Percentiles rank a stretch among this genome's conserved stretches.
These are phyloP conservation scores for Drosophila multiciliata DNA, from an alignment of 2,888 invertebrate genomes.

Conservation along the genomic window DNA sequence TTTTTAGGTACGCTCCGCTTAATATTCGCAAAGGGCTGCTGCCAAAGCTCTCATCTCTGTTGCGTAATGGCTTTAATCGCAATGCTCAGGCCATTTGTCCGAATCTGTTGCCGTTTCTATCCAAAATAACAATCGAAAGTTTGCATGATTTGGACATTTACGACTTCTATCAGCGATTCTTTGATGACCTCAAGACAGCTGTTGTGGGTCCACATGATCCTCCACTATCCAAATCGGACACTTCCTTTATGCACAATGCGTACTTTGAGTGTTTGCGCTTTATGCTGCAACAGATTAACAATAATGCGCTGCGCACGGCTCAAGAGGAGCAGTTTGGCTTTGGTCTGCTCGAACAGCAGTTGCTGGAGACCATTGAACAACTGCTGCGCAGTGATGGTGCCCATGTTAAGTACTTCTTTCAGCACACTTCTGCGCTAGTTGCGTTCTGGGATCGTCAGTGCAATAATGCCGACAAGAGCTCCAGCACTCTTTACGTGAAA, in stretches of 20 bases:
- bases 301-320: conserved; percentile 64
- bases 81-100: conserved; percentile 90
- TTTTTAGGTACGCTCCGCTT: conserved; percentile 85
- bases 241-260: conserved; percentile 88
- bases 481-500: conserved; percentile 70
- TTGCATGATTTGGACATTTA: conserved; percentile 70
- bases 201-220: conserved; percentile 87
- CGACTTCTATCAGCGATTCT: conserved; percentile 88
- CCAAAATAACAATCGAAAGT: conserved; percentile 85
- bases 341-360: conserved; percentile 70
- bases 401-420: conserved; percentile 85
- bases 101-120: conserved; percentile 91
- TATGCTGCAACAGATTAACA: conserved; percentile 86
- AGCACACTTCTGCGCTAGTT: conserved; percentile 86
- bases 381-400: conserved; percentile 84
- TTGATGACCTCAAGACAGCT: conserved; percentile 89
- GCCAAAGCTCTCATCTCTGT: conserved; percentile 89
- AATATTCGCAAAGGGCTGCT: conserved; percentile 91
- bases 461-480: conserved; percentile 48
- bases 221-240: conserved; percentile 87
- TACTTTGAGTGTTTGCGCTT: conserved; percentile 91
- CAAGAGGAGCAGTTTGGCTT: conserved; percentile 52
- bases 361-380: conserved; percentile 85
- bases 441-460: conserved; percentile 86
- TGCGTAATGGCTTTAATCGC: conserved; percentile 91